phyloP scores from a whole-genome alignment of 2,113 vertebrate genomes.

The Pimephales promelas region DNA sequence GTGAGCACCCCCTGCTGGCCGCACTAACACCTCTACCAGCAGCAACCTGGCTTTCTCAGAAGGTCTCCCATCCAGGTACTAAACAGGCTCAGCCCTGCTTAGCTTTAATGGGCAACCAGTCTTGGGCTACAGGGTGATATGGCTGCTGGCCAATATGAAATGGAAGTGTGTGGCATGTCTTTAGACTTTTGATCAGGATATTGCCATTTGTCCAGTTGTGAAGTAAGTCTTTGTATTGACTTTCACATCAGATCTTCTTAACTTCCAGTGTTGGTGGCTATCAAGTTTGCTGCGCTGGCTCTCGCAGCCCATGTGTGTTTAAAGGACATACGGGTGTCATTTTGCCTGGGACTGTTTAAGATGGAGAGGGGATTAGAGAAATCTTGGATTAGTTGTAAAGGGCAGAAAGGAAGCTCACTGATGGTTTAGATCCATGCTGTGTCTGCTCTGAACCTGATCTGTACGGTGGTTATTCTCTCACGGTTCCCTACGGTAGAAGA shows the following conservation, averaged over 20 bases:
- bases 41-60: too few species aligned
- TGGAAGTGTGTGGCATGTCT: not conserved
- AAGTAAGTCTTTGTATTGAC: slow-evolving; percentile 32
- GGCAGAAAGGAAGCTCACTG: not conserved
- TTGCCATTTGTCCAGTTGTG: not conserved
- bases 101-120: too few species aligned
- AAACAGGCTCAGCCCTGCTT: too few species aligned
- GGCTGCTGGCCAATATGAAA: too few species aligned
- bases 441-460: not conserved
- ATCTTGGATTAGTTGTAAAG: slow-evolving; percentile 15
- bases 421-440: not conserved
- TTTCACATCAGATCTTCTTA: not conserved
- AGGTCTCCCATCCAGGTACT: too few species aligned
- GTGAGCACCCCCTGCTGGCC: too few species aligned
- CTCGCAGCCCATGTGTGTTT: not conserved
- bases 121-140: too few species aligned
- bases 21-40: too few species aligned
- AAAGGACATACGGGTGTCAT: not conserved
- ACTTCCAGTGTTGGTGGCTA: not conserved
- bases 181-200: slow-evolving; percentile 4
- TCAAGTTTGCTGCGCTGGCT: not conserved
- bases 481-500: not conserved
- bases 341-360: slow-evolving; percentile 15
- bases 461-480: not conserved
- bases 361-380: slow-evolving; percentile 2